Evolutionary conservation across 2,888 invertebrate genomes (phyloP), one percentile per base, ranked within the genome.

Genomic region (Drymonia ruficornis): DNA sequence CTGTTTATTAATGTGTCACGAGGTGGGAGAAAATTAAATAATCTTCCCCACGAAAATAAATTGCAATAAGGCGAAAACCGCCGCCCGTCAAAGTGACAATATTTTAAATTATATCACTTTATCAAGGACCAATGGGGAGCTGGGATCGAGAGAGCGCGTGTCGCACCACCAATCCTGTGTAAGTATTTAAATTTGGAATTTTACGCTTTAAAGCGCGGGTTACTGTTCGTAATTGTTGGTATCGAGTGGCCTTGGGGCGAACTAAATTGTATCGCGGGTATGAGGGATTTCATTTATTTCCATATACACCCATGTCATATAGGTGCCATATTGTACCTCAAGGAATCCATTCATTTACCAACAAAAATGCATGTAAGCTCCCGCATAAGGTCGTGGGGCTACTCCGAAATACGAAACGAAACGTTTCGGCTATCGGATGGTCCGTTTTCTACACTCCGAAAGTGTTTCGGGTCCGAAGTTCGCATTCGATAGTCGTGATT

Each of bases 31-130:
- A 88, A 91, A 91, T 90, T 84, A 78, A 86, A 91, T 91, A 86
- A 89, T 67, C 71, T 69, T 81, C 84, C 87, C 88, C 84, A 77
- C 81, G 76, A 76, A 86, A 87, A 85, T 87, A 89, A 88, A 91
- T 91, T 91, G 89, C 87, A 81, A 83, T 84, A 86, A 86, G 84
- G 83, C 81, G 82, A 82, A 80, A 85, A 79, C 81, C 82, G 78
- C 72, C 76, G 75, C 64, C 47, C 78, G 74, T 77, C 81, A 82
- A 7, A 84, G 83, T 87, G 87, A 87, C 84, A 89, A 89, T 91
- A 89, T 91, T 78, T 89, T 89, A 87, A 89, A 89, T 89, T 89
- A 87, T 82, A 89, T 91, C 87, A 84, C 72, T 76, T 85, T 84
- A 81, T 81, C 77, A 78, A 72, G 80, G 60, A 72, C 91, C 90